Base-by-base conservation (phyloP, 2,888 invertebrate species). In the Fragum whitleyi region DNA sequence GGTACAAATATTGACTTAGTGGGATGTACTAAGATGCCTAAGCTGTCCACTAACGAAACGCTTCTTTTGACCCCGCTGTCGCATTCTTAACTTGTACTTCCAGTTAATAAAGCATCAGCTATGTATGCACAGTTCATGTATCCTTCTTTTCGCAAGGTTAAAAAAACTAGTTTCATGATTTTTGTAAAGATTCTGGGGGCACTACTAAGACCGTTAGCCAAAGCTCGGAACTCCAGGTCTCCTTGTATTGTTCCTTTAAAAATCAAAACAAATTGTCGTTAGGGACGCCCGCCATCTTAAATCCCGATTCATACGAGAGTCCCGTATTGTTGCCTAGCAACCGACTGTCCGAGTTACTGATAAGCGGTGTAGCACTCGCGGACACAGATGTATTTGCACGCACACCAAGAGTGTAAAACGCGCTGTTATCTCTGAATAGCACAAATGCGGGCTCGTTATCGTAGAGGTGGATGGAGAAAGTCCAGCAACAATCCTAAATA, bases 121-220 rank as follows among this genome's bases (percentile, higher is more conserved):
- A 81, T 80, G 55, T 82, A 79, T 14, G 21, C 51, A 16, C 59
- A 23, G 61, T 68, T 79, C 11, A 57, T 59, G 59, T 65, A 62
- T 1, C 81, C 83, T 1, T 19, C n/a, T 51, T 79, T 71, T 26
- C 85, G n/a, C 14, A 83, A 57, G 5, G 19, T n/a, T 47, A 79
- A 70, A 61, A 77, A 83, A 0, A 85, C 71, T 14, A 74, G 79
- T 59, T 86, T 85, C 29, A 77, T 28, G 2, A 85, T 7, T 70
- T 86, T 86, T 29, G 83, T 83, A 39, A 85, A 86, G 16, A 79
- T 36, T 21, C 86, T 47, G 9, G 81, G 85, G 0, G 74, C 78
- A 23, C 68, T 39, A 21, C 70, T n/a, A 0, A 82, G 47, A 2
- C 84, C 86, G 69, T 82, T 82, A 26, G 85, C 77, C n/a, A 86